phyloP scores from a whole-genome alignment of 64 coral and sea anemone species.

The Pachyseris speciosa region DNA sequence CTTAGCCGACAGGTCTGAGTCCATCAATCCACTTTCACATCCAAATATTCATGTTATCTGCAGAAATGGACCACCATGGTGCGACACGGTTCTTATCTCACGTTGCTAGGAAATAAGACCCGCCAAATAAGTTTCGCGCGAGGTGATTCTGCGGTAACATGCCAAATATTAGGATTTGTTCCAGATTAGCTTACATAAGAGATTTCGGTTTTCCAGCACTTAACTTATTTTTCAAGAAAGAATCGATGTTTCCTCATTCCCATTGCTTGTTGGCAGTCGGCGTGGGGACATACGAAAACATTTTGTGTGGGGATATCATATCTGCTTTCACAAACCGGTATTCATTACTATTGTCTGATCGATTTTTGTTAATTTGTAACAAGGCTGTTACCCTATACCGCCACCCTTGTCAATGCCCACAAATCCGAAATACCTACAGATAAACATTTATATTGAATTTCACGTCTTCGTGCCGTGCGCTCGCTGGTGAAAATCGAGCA shows the following conservation, averaged over 20 bases:
- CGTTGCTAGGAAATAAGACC: background rate
- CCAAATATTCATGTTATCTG: background rate
- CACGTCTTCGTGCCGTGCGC: background rate
- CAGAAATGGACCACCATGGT: conserved; percentile 11
- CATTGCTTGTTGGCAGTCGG: background rate
- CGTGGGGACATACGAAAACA: background rate
- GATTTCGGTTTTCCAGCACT: background rate
- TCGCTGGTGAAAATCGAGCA: background rate
- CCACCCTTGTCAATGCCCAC: conserved; percentile 5
- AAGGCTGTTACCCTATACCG: conserved; percentile 13
- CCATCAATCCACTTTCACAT: background rate
- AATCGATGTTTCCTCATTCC: background rate
- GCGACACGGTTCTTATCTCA: background rate
- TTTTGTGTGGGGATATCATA: background rate
- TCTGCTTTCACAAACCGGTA: background rate
- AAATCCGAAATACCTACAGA: background rate
- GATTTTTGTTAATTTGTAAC: conserved; percentile 56
- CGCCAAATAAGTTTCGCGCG: background rate
- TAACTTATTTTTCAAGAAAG: background rate
- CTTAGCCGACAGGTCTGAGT: background rate
- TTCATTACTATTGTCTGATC: background rate
- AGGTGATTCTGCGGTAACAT: background rate
- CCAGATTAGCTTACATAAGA: background rate
- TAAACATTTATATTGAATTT: conserved; percentile 60
- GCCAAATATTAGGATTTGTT: background rate